Evolutionary conservation across 2,113 vertebrate genomes (phyloP), one percentile per base, ranked within the genome.

Genomic region (Amphilophus citrinellus): DNA sequence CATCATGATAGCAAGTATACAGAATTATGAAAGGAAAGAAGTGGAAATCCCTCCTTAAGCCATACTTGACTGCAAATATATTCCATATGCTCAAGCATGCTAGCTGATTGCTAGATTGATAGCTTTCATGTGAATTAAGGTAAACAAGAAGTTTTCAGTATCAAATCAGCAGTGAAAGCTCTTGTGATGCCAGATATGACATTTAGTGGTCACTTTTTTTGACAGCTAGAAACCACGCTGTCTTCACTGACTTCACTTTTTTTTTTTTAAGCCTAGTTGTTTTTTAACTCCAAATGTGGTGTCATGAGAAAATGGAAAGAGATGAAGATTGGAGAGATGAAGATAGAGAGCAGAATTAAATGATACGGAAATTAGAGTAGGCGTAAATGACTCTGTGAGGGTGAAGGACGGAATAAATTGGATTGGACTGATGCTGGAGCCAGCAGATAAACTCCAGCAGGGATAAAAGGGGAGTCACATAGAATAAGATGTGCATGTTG

Each of bases 401-500:
- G 91, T 94, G 93, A 94, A 95, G 91, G 91, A 90, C 83, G 24
- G 78, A 90, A 88, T 89, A 92, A 93, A 93, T 88, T 92, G 85
- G 88, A 90, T 88, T 87, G 59, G 80, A 84, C 83, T 86, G 82
- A 89, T 92, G 91, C 83, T 90, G 88, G 59, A 90, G 84, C 82
- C 61, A 61, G 79, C 42, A 78, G 82, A 93, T 91, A 85, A 82
- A 91, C 91, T 85, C 75, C 83, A 84, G 79, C 61, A 85, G 42
- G 71, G 63, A 88, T 90, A 62, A 88, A 85, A 50, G 56, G 73
- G 22, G 60, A 58, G 84, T 86, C 47, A 17, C 53, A 63, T 5
- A 15, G 60, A 78, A 76, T 58, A 80, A 66, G 42, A 82, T 78
- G 22, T 76, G 59, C 5, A 0, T 76, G 37, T 85, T 57, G 37